Percentiles rank a stretch among this genome's conserved stretches.
These are phyloP conservation scores for Aphodius sticticus DNA, from an alignment of 2,888 invertebrate species.

Conservation along the genomic window DNA sequence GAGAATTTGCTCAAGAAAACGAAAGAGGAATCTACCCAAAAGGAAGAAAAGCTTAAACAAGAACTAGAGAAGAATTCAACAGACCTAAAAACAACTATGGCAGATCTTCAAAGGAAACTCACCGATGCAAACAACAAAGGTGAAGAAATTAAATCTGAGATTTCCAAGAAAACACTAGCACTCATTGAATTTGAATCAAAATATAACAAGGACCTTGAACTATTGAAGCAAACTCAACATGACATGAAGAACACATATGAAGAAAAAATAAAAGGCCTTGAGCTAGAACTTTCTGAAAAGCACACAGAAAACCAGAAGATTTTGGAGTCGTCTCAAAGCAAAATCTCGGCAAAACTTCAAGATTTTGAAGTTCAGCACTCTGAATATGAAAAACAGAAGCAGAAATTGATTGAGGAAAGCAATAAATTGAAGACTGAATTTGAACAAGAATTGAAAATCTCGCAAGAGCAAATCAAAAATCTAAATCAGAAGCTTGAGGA, in stretches of 20 bases:
- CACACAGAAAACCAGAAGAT: conserved; percentile 1
- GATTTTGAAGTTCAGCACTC: conserved; percentile 53
- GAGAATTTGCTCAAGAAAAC: conserved; percentile 61
- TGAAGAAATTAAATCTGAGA: conserved; percentile 43
- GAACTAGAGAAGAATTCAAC: conserved; percentile 62
- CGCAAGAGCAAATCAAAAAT: conserved; percentile 33
- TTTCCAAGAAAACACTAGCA: conserved; percentile 46
- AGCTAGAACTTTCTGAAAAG: conserved; percentile 60
- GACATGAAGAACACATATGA: conserved; percentile 35
- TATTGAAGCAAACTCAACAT: conserved; percentile 46
- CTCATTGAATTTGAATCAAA: conserved; percentile 49
- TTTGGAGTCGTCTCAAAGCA: conserved; percentile 7
- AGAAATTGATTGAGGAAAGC: conserved; percentile 59
- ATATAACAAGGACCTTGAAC: conserved; percentile 59
- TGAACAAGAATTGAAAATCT: conserved; percentile 36
- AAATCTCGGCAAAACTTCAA: conserved; percentile 60
- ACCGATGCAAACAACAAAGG: conserved; percentile 39
- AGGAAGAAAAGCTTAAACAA: conserved; percentile 52
- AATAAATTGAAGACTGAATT: conserved; percentile 33
- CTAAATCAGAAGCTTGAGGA: conserved; percentile 30
- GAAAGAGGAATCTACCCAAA: conserved; percentile 57
- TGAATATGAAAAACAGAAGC: conserved; percentile 60
- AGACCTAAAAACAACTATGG: conserved; percentile 50
- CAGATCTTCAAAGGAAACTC: conserved; percentile 39
- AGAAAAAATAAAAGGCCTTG: conserved; percentile 45